phyloP scores from a whole-genome alignment of 2,113 vertebrate species.

The Colistium nudipinnis region DNA sequence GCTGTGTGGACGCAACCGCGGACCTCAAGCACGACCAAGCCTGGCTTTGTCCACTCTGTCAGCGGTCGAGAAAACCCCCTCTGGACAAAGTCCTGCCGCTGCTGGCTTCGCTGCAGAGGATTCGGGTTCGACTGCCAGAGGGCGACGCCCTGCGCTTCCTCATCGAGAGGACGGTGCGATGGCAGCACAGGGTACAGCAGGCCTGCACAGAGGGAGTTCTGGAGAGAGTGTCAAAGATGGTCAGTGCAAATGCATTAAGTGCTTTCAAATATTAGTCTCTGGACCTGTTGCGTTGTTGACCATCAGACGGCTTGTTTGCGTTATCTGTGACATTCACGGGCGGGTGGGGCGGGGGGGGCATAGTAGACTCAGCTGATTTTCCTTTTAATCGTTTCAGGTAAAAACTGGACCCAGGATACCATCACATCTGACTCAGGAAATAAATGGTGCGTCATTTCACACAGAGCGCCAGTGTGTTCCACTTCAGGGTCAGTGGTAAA shows the following conservation, averaged over 20 bases:
- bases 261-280: neutral
- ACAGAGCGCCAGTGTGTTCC: conserved; percentile 87
- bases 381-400: conserved; percentile 60
- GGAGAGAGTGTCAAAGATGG: conserved; percentile 73
- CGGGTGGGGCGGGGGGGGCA: too few species aligned
- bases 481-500: conserved; percentile 84
- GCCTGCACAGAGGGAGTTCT: conserved; percentile 88
- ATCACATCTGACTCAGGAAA: conserved; percentile 78
- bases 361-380: too few species aligned
- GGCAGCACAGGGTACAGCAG: conserved; percentile 94
- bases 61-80: conserved; percentile 90
- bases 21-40: conserved; percentile 74
- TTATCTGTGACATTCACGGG: neutral
- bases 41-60: conserved; percentile 95
- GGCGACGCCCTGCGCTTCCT: conserved; percentile 94
- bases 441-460: conserved; percentile 84
- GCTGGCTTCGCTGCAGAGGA: conserved; percentile 92
- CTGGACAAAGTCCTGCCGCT: conserved; percentile 92
- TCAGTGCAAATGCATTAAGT: conserved; percentile 53
- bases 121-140: conserved; percentile 93
- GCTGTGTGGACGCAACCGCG: conserved; percentile 79
- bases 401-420: conserved; percentile 51
- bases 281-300: neutral
- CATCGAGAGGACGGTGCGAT: conserved; percentile 95
- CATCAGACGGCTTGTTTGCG: neutral